phyloP scores from a whole-genome alignment of 2,797 vertebrate species.

The Sebastes cheni region DNA sequence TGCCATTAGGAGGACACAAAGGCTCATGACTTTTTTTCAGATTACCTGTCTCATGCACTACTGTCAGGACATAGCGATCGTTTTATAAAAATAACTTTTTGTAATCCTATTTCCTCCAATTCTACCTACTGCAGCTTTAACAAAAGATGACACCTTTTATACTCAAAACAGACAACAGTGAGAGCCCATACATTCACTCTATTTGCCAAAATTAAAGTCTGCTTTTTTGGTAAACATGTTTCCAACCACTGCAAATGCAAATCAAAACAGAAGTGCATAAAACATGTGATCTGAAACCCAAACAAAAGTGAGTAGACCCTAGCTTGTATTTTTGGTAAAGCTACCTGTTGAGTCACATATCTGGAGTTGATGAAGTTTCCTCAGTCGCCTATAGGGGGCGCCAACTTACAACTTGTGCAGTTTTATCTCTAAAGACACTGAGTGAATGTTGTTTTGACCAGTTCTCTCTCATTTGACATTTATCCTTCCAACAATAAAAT shows the following conservation, averaged over 20 bases:
- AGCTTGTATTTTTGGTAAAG: not conserved
- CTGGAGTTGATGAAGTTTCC: not conserved
- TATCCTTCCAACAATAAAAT: not conserved
- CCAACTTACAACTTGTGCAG: not conserved
- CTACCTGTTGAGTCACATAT: not conserved
- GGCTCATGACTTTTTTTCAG: too few species aligned
- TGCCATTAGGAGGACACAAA: too few species aligned
- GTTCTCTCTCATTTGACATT: not conserved
- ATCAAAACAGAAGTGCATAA: not conserved
- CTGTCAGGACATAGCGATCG: too few species aligned
- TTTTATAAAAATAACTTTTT: too few species aligned
- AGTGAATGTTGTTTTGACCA: not conserved
- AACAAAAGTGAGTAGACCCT: not conserved
- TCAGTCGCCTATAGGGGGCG: not conserved
- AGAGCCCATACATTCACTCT: too few species aligned
- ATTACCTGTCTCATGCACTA: too few species aligned
- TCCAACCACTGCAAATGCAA: not conserved
- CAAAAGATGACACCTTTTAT: not conserved
- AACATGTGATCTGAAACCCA: not conserved
- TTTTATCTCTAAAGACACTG: not conserved
- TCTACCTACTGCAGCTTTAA: too few species aligned
- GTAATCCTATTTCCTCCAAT: too few species aligned
- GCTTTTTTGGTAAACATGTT: not conserved
- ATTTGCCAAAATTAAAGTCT: not conserved
- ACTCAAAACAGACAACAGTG: not conserved